Base-by-base conservation (phyloP, 2,113 vertebrate species). In the Hypanus sabinus region DNA sequence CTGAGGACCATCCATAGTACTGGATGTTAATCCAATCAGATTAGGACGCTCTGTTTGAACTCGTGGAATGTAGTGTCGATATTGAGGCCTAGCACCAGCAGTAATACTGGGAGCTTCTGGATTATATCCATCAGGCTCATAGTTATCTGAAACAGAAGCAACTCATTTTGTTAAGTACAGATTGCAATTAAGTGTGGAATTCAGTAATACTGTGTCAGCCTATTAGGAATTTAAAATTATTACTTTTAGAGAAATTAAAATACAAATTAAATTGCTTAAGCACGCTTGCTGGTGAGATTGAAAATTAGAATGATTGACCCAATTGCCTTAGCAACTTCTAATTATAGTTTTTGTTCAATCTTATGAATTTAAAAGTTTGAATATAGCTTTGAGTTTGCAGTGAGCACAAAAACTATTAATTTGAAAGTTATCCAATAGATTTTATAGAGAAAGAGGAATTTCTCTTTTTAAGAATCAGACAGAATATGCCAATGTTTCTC, bases 61-160 rank as follows among this genome's bases (percentile, higher is more conserved):
- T 94, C 99, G 97, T 20, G 98, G 98, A 95, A 99, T 99, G 96
- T 99, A 99, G 95, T 99, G 99, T 71, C 98, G 97, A 93, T 99
- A 99, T 80, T 97, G 97, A 95, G 98, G 97, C 95, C 98, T 98
- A 95, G 98, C 97, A 94, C 98, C 96, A 95, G 96, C 97, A n/a
- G 99, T 99, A 96, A 99, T 97, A 95, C 98, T 99, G 94, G 99
- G 99, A 94, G 99, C 98, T 97, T 99, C 99, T n/a, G 99, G 99
- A 96, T 99, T 99, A 96, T 99, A 99, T 93, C 98, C 99, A 97
- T 99, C 99, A 94, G 98, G 98, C 96, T 99, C 99, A 94, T 99
- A 99, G 65, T 97, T 98, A 97, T 99, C 99, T 99, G 94, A 94
- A 96, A 95, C 95, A 73, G 94, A 92, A 93, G 62, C 18, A n/a